Base-by-base conservation (phyloP, 2,888 invertebrate species). In the Cheiracanthium punctorium region DNA sequence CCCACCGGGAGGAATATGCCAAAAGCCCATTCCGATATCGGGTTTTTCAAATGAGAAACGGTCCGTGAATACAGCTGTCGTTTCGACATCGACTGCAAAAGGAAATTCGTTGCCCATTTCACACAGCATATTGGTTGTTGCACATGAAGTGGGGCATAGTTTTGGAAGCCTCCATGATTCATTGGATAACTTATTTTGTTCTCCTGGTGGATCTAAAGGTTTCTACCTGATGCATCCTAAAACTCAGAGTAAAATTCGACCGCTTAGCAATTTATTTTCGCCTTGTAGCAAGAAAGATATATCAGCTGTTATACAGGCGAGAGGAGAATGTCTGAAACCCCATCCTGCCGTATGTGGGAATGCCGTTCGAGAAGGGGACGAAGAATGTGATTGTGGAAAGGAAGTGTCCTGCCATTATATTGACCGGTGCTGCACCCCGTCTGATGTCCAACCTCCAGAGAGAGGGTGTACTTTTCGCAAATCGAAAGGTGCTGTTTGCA, bases 351-450 rank as follows among this genome's bases (percentile, higher is more conserved):
- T 33, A 12, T 88, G 88, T 28, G 88, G 88, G 1, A 88, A 88
- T 20, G 88, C 85, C 0, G 48, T 88, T 29, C 69, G 74, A 4
- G 88, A 88, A 30, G 82, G 75, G 0, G 33, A 32, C 14, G 88
- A 88, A 67, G 86, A 88, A 30, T 88, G 88, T 32, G 88, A 88
- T 20, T 88, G 88, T 69, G 88, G 88, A 2, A 28, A 58, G 30
- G 32, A 29, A 12, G 30, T 17, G 12, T 48, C 43, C 10, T 94
- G 93, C 89, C 91, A 90, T 65, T 14, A 95, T 95, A 95, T 96
- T 96, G 92, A 88, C 41, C 64, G 17, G 14, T 87, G 87, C 28
- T 89, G 88, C 69, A 80, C 77, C 17, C 88, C 88, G 0, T 76
- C 41, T 1, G 85, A 80, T 28, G 88, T 80, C 0, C 65, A 32